phyloP scores from a whole-genome alignment of 2,797 vertebrate genomes.

The Phaenicophaeus curvirostris region DNA sequence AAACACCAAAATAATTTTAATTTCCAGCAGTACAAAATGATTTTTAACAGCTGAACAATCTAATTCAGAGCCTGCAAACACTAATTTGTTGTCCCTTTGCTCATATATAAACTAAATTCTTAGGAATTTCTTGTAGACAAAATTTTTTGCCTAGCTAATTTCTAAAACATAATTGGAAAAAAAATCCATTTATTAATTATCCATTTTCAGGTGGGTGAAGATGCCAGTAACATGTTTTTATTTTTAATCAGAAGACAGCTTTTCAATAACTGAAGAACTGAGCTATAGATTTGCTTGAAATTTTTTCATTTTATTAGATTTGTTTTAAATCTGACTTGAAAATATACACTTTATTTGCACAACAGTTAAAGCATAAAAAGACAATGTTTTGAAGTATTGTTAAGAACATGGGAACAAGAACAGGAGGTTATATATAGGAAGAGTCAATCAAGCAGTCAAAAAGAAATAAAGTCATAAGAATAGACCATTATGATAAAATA shows the following conservation, averaged over 20 bases:
- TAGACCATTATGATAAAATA: neutral
- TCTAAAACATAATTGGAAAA: neutral
- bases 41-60: neutral
- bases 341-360: neutral
- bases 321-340: neutral
- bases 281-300: neutral
- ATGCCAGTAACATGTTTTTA: neutral
- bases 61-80: neutral
- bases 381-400: neutral
- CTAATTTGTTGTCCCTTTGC: neutral
- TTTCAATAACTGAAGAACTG: neutral
- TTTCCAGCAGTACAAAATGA: neutral
- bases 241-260: neutral
- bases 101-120: neutral
- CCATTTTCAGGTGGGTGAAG: neutral
- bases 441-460: neutral
- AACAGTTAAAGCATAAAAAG: neutral
- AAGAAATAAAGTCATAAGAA: neutral
- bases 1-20: neutral
- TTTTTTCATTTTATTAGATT: neutral
- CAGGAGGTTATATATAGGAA: neutral
- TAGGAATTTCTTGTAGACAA: neutral
- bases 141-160: neutral
- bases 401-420: neutral
- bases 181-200: neutral